Conservation (phyloP, 2,888 invertebrate genomes). For the Horisme vitalbata region DNA sequence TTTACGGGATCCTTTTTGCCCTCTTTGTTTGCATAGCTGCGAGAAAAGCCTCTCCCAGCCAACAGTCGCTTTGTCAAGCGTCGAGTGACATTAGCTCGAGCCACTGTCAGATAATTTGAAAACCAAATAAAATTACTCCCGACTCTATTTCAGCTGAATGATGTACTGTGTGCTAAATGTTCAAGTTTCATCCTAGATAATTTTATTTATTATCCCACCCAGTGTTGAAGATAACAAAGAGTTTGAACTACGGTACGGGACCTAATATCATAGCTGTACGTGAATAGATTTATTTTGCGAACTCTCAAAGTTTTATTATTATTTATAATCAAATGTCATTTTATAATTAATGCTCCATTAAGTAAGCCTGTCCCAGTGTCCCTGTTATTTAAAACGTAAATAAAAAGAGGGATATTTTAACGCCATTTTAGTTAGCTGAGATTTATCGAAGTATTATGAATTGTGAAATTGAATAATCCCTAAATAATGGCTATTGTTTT, state of each 20-base stretch:
- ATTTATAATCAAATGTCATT: too few relatives aligned
- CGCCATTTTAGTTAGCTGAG: too few relatives aligned
- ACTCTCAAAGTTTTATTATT: too few relatives aligned
- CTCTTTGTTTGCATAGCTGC: conserved; percentile 71
- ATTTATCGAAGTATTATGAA: too few relatives aligned
- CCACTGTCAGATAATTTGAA: conserved; percentile 73
- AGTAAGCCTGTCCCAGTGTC: too few relatives aligned
- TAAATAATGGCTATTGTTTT: too few relatives aligned
- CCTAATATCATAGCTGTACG: too few relatives aligned
- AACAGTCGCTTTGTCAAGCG: conserved; percentile 79
- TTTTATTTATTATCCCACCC: conserved; percentile 12
- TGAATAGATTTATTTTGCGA: too few relatives aligned
- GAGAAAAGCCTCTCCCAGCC: conserved; percentile 77
- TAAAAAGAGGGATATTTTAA: too few relatives aligned
- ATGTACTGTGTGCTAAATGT: conserved; percentile 33
- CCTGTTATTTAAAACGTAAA: too few relatives aligned
- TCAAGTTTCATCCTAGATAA: conserved; percentile 20
- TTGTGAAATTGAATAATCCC: too few relatives aligned
- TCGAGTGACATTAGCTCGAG: conserved; percentile 75
- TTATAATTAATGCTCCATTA: too few relatives aligned
- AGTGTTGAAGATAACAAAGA: conserved; percentile 1
- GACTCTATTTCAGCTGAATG: conserved; percentile 51
- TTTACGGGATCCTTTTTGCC: conserved; percentile 63
- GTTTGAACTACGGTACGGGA: background rate
- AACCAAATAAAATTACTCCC: conserved; percentile 69